Evolutionary conservation across 2,888 invertebrate species (phyloP), one percentile per base, ranked within the genome.

Genomic region (Charanyca ferruginea): DNA sequence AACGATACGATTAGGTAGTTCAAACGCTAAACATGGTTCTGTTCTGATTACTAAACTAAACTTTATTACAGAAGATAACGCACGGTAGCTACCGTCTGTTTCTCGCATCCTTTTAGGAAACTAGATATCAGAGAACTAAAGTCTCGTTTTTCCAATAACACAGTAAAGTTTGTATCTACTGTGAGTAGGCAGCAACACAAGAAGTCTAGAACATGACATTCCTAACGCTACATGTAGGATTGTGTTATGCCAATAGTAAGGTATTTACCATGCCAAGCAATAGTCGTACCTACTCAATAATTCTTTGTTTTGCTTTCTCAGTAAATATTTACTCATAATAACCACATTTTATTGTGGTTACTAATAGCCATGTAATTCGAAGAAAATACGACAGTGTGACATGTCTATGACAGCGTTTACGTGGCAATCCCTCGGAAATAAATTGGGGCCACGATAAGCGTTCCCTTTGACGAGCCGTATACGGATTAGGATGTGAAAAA

Each of bases 401-500:
- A 87, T 82, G 80, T 85, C 88, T 88, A 89, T 88, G 92, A 91
- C 91, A 87, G 89, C 89, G 91, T 92, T 92, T 91, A 89, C 89
- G 90, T 87, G 88, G 85, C 90, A 93, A 93, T 91, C 93, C 93
- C 83, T 80, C 78, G 87, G 89, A 93, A 93, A 94, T 94, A 94
- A 95, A 95, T 95, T 94, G 92, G 89, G 90, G 88, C 82, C 85
- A 86, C 91, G 94, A 94, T 94, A 94, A 95, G 94, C 94, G 94
- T 87, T 93, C 93, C 91, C 94, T 95, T 94, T 95, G 94, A 95
- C 94, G 94, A 94, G 90, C 77, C 87, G 89, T 91, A 92, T 92
- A 88, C 90, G 94, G 94, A 95, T 95, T 94, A 95, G 89, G 91
- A 80, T 80, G 90, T 95, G 95, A 95, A 95, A 95, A 95, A 95